These are phyloP conservation scores for Drosophila murphyi DNA, from an alignment of 1,140 invertebrate species.

Conservation along the genomic window DNA sequence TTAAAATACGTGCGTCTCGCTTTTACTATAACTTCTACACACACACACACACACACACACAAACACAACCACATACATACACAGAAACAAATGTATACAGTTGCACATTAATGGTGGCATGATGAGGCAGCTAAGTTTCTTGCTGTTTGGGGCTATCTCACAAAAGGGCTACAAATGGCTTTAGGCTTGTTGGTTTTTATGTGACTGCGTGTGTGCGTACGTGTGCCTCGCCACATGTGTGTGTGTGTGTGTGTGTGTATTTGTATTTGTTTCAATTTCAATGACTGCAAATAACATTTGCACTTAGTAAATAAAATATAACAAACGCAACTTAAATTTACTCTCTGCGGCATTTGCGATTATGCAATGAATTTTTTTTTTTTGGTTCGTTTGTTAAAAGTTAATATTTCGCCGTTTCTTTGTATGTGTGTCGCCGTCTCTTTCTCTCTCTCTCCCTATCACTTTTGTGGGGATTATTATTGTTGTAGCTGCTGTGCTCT, in stretches of 20 bases:
- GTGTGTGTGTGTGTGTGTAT: conserved; percentile 29
- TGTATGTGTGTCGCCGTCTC: conserved; percentile 26
- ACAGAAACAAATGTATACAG: conserved; percentile 31
- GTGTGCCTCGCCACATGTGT: conserved; percentile 12
- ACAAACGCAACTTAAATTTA: conserved; percentile 67
- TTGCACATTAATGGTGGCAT: conserved; percentile 75
- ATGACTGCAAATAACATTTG: conserved; percentile 82
- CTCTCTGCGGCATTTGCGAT: conserved; percentile 39
- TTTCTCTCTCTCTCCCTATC: background rate
- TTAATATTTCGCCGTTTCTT: conserved; percentile 61
- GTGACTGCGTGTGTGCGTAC: conserved; percentile 28
- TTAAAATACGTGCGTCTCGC: conserved; percentile 83
- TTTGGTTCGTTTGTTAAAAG: conserved; percentile 31
- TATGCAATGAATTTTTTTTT: conserved; percentile 42
- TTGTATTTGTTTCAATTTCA: conserved; percentile 81
- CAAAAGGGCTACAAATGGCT: conserved; percentile 80
- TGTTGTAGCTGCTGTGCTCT: conserved; percentile 29
- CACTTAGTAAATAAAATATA: conserved; percentile 83
- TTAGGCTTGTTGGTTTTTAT: conserved; percentile 63
- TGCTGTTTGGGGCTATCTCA: conserved; percentile 64
- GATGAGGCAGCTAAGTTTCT: conserved; percentile 74
- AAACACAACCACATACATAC: conserved; percentile 12
- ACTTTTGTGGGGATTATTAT: conserved; percentile 10
- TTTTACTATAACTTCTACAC: conserved; percentile 78
- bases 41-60: conserved; percentile 46